Conservation (phyloP, 2,888 invertebrate species). For the Gryllus longicercus region DNA sequence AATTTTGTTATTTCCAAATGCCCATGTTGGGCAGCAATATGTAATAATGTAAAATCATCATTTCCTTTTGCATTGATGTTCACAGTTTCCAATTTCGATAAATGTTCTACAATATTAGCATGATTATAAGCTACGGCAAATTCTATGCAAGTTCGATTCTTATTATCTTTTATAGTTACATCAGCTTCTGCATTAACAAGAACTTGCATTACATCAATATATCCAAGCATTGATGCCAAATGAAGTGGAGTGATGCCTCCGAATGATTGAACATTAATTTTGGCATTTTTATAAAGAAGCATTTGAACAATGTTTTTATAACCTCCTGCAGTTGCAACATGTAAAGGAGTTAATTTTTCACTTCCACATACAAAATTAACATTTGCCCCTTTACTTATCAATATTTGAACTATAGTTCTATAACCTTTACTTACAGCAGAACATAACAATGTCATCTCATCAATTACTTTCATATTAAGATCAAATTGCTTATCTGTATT, state of each 20-base stretch:
- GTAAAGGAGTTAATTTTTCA: conserved; percentile 35
- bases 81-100: conserved; percentile 17
- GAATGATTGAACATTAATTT: conserved; percentile 34
- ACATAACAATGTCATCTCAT: conserved; percentile 33
- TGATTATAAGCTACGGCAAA: conserved; percentile 22
- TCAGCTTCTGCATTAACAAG: conserved; percentile 18
- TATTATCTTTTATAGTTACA: background rate
- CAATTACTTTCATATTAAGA: conserved; percentile 19
- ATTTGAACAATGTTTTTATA: conserved; percentile 27
- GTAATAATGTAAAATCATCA: conserved; percentile 34
- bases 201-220: conserved; percentile 19
- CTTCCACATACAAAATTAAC: conserved; percentile 19
- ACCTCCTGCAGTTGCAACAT: conserved; percentile 32
- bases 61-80: conserved; percentile 34
- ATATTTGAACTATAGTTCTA: background rate
- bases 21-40: conserved; percentile 18
- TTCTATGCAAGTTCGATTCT: conserved; percentile 21
- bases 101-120: conserved; percentile 18
- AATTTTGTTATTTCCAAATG: conserved; percentile 18
- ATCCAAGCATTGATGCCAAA: conserved; percentile 20
- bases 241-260: conserved; percentile 34
- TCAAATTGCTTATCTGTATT: no score
- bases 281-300: conserved; percentile 32
- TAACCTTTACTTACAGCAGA: conserved; percentile 22
- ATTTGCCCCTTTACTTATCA: conserved; percentile 21